Conservation (phyloP, 2,113 vertebrate genomes). For the Vombatus ursinus region DNA sequence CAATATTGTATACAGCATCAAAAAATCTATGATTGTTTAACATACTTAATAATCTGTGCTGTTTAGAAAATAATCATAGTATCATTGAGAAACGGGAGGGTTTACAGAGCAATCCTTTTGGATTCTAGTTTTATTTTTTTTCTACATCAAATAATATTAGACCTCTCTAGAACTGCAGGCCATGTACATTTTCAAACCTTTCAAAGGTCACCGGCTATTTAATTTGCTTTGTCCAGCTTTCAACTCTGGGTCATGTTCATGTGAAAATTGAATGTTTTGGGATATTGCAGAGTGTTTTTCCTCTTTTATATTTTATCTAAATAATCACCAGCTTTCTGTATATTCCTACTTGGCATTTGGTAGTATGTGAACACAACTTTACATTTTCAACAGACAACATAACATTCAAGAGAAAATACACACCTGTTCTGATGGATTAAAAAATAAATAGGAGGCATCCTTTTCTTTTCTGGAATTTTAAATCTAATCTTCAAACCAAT, state of each 20-base stretch:
- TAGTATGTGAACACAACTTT: slow-evolving; percentile 31
- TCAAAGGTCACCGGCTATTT: background rate
- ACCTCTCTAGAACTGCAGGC: slow-evolving; percentile 9
- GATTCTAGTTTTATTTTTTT: background rate
- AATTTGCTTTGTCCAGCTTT: background rate
- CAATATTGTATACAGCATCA: background rate
- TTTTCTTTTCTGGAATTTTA: background rate
- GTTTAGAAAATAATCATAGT: background rate
- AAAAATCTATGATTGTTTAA: slow-evolving; percentile 1
- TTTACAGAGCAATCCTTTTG: background rate
- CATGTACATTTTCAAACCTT: background rate
- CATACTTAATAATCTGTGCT: background rate
- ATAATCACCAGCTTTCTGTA: background rate
- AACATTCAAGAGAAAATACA: slow-evolving; percentile 34
- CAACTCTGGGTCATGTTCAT: background rate
- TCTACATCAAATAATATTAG: background rate
- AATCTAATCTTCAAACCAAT: slow-evolving; percentile 2
- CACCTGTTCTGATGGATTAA: background rate
- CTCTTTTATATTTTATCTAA: background rate
- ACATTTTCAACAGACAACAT: background rate
- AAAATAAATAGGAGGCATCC: background rate
- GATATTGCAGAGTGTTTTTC: background rate
- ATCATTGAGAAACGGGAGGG: background rate
- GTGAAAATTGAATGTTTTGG: background rate
- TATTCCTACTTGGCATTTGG: background rate